Evolutionary conservation across 2,797 vertebrate species (phyloP).

Genomic region (Pangasius djambal): DNA sequence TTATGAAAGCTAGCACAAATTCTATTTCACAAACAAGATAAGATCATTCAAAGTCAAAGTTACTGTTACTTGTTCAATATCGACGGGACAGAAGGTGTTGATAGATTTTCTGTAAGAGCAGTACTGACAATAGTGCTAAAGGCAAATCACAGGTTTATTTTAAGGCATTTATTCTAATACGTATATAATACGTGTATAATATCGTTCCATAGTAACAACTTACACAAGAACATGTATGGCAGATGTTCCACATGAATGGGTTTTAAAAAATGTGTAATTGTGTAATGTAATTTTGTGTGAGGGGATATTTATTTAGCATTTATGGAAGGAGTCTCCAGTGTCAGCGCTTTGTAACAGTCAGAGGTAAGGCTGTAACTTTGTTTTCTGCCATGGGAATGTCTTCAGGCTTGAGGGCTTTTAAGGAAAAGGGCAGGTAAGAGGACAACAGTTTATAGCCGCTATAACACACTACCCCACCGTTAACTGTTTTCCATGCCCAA

Average conservation of each 20-base stretch:
- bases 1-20: background rate
- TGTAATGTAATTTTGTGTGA: background rate
- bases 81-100: background rate
- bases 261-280: background rate
- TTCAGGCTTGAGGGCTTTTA: no score
- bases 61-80: background rate
- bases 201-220: background rate
- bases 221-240: background rate
- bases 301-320: no score
- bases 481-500: background rate
- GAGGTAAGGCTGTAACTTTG: no score
- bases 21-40: background rate
- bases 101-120: background rate
- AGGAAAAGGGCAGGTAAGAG: background rate
- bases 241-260: background rate
- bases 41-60: background rate
- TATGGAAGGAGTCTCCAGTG: no score
- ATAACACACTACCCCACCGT: background rate
- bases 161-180: background rate
- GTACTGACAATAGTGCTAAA: background rate
- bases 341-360: no score
- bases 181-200: no score
- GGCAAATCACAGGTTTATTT: background rate
- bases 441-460: background rate
- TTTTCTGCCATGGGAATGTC: no score